Conservation (phyloP, 2,888 invertebrate species). For the Lasioglossum morio region DNA sequence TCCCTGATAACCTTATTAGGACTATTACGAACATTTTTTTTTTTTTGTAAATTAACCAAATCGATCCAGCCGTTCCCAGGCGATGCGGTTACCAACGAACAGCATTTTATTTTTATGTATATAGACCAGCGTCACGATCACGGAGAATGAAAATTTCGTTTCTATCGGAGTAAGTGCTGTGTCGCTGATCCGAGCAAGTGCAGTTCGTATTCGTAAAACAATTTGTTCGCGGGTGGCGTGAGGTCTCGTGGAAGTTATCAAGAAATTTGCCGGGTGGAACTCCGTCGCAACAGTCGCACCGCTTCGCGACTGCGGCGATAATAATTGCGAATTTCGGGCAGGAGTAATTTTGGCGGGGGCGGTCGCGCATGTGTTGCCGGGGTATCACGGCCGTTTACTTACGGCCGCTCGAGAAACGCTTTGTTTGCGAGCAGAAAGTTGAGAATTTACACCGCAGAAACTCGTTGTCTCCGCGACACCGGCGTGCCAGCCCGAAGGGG, state of each 20-base stretch:
- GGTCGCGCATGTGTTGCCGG: not conserved
- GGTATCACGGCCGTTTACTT: conserved; percentile 20
- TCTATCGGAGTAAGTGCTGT: too few relatives aligned
- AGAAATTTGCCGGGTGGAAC: not conserved
- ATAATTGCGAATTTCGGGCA: not conserved
- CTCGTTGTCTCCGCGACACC: conserved; percentile 28
- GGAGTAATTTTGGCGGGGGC: not conserved
- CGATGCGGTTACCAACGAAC: too few relatives aligned
- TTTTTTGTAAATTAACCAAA: too few relatives aligned
- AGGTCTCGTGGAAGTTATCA: not conserved
- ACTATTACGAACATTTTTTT: too few relatives aligned
- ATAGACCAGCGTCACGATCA: too few relatives aligned
- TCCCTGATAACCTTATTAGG: too few relatives aligned
- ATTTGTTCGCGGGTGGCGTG: not conserved
- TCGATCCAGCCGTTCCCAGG: too few relatives aligned
- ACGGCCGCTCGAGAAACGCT: conserved; percentile 1
- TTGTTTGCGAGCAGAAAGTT: conserved; percentile 35
- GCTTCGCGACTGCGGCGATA: not conserved
- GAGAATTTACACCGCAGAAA: conserved; percentile 10
- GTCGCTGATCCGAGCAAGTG: not conserved
- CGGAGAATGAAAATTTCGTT: too few relatives aligned
- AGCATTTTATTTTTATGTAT: too few relatives aligned
- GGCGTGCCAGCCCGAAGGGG: conserved; percentile 1
- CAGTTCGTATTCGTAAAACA: not conserved
- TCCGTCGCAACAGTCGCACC: not conserved